Conservation (phyloP, 2,888 invertebrate species). For the Vanessa cardui region DNA sequence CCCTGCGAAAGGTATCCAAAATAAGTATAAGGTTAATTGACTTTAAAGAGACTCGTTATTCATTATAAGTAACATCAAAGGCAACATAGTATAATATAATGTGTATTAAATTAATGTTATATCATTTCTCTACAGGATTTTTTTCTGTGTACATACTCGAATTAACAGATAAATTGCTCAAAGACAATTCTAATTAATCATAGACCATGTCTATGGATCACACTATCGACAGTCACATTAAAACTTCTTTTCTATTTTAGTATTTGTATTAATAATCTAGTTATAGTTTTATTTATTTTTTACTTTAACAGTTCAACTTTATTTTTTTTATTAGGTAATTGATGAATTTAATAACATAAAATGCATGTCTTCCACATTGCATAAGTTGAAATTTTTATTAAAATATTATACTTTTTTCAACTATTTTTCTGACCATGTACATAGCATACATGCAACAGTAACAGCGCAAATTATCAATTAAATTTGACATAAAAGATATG, state of each 20-base stretch:
- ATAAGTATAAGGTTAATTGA: slow-evolving; percentile 4
- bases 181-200: slow-evolving; percentile 7
- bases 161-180: slow-evolving; percentile 22
- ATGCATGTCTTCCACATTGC: slow-evolving; percentile 25
- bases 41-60: not conserved
- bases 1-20: slow-evolving; percentile 2
- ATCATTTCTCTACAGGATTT: slow-evolving; percentile 23
- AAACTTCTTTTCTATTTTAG: slow-evolving; percentile 2
- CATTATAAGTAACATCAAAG: not conserved
- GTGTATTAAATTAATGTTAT: slow-evolving; percentile 11
- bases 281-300: slow-evolving; percentile 28
- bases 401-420: not conserved
- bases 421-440: not conserved
- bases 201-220: not conserved
- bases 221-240: slow-evolving; percentile 4
- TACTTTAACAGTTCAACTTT: slow-evolving; percentile 13
- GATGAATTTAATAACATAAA: slow-evolving; percentile 19
- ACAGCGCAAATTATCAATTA: not conserved
- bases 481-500: not conserved
- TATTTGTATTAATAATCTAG: slow-evolving; percentile 23
- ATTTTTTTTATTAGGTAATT: slow-evolving; percentile 21
- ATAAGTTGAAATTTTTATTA: not conserved
- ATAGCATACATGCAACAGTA: not conserved
- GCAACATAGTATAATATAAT: slow-evolving; percentile 5
- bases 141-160: slow-evolving; percentile 17